Percentiles rank a stretch among this genome's conserved stretches.
These are phyloP conservation scores for Aporophyla lueneburgensis DNA, from an alignment of 2,888 invertebrate genomes.

Conservation along the genomic window DNA sequence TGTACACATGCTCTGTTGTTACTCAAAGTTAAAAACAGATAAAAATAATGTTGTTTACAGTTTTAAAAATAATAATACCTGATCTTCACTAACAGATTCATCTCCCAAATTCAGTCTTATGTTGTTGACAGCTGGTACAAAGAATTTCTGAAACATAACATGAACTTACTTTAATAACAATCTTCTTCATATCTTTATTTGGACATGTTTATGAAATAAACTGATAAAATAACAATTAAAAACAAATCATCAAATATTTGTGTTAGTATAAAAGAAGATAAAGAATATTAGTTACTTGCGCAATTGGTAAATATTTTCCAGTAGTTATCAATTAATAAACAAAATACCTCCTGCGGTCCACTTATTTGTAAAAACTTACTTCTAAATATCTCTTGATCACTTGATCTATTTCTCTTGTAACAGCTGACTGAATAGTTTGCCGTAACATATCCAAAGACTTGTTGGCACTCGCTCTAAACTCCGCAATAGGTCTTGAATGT, in stretches of 20 bases:
- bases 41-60: not conserved
- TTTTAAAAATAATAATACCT: constrained; percentile 80
- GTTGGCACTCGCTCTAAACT: constrained; percentile 92
- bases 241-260: not conserved
- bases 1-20: not conserved
- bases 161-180: constrained; percentile 7
- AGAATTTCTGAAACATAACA: constrained; percentile 92
- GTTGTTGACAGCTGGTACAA: constrained; percentile 95
- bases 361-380: constrained; percentile 80
- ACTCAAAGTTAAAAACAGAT: no score
- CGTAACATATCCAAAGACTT: constrained; percentile 94
- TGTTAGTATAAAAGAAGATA: constrained; percentile 1
- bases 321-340: not conserved
- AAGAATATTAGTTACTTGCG: not conserved
- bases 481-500: constrained; percentile 88
- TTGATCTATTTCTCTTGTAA: constrained; percentile 95
- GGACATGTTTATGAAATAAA: not conserved
- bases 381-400: constrained; percentile 95
- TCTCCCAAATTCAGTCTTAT: constrained; percentile 94
- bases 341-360: not conserved
- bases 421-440: constrained; percentile 94
- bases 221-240: not conserved
- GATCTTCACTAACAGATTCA: constrained; percentile 94
- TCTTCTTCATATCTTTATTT: not conserved
- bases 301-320: not conserved